phyloP scores from a whole-genome alignment of 1,140 invertebrate species.

The Pseudomyrmex flavicornis region DNA sequence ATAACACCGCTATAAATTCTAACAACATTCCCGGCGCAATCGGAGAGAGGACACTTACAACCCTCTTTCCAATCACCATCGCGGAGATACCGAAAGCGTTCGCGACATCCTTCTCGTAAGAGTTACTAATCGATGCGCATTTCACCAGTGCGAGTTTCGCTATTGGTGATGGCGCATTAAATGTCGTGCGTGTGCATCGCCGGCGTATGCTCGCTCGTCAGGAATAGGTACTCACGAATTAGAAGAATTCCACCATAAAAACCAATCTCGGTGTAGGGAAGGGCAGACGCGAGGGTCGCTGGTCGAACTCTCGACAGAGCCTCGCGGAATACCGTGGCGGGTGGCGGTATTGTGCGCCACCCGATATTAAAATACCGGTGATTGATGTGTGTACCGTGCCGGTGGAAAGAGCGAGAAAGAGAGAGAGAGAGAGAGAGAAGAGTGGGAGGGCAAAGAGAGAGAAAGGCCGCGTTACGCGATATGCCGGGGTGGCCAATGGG shows the following conservation, averaged over 20 bases:
- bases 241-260: slow-evolving; percentile 83
- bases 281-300: slow-evolving; percentile 20
- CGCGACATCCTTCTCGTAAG: slow-evolving; percentile 50
- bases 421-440: slow-evolving; percentile 33
- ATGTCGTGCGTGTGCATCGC: slow-evolving; percentile 27
- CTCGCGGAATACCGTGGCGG: slow-evolving; percentile 69
- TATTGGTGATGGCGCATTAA: slow-evolving; percentile 67
- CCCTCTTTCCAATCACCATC: slow-evolving; percentile 38
- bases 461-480: slow-evolving; percentile 15
- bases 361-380: slow-evolving; percentile 86
- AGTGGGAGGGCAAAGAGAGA: slow-evolving; percentile 49
- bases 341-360: slow-evolving; percentile 82
- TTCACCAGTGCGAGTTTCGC: slow-evolving; percentile 68
- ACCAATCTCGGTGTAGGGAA: slow-evolving; percentile 65
- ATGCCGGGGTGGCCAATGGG: slow-evolving; percentile 65
- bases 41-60: slow-evolving; percentile 16
- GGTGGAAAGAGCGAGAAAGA: slow-evolving; percentile 55
- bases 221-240: slow-evolving; percentile 76
- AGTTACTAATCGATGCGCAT: slow-evolving; percentile 68
- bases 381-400: slow-evolving; percentile 85
- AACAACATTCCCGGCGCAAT: neutral
- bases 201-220: slow-evolving; percentile 26
- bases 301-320: slow-evolving; percentile 60
- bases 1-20: slow-evolving; percentile 37
- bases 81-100: slow-evolving; percentile 44